phyloP scores from a whole-genome alignment of 2,888 invertebrate genomes.

The Norana najaformis region DNA sequence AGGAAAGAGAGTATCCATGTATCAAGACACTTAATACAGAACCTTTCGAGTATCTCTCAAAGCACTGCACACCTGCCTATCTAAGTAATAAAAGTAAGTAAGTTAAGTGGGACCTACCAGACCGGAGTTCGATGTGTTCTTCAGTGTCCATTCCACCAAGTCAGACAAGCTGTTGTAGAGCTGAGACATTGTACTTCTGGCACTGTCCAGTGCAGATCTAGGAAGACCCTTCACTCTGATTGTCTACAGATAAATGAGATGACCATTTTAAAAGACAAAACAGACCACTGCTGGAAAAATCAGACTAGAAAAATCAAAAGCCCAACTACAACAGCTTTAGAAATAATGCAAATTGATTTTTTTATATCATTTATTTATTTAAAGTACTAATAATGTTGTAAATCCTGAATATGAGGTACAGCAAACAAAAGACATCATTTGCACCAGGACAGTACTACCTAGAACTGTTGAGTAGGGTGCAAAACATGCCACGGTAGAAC shows the following conservation, averaged over 20 bases:
- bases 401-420: neutral
- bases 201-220: neutral
- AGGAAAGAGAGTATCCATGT: no score
- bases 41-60: no score
- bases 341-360: no score
- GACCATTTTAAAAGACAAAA: neutral
- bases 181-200: neutral
- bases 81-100: neutral
- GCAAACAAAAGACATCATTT: neutral
- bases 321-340: no score
- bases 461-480: neutral
- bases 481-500: neutral
- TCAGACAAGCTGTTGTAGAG: neutral
- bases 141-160: constrained; percentile 19
- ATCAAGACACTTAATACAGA: no score
- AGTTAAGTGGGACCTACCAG: neutral
- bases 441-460: neutral
- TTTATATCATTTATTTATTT: no score
- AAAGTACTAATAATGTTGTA: no score
- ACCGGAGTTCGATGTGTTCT: neutral
- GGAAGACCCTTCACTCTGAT: neutral
- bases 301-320: neutral
- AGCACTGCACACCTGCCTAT: neutral
- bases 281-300: neutral
- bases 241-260: neutral